Evolutionary conservation across 2,888 invertebrate species (phyloP).

Genomic region (Limnephilus rhombicus): DNA sequence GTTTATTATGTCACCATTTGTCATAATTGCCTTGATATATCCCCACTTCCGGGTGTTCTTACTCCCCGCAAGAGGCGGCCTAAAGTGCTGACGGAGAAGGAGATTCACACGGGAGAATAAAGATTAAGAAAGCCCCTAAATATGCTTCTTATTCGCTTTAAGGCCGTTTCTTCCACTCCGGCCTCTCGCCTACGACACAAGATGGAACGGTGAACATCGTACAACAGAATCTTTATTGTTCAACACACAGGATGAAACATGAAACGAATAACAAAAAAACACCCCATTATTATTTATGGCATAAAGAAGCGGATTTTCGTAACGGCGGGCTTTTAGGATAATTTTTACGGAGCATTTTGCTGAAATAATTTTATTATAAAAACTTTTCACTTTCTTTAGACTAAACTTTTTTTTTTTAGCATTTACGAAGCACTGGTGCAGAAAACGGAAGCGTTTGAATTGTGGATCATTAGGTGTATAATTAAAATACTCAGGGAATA

Average conservation of each 20-base stretch:
- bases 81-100: constrained; percentile 40
- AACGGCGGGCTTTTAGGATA: background rate
- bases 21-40: constrained; percentile 66
- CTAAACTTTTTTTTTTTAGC: background rate
- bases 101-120: constrained; percentile 33
- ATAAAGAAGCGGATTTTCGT: background rate
- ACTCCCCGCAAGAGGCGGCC: constrained; percentile 36
- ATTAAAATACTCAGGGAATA: background rate
- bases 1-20: constrained; percentile 66
- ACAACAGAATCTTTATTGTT: background rate
- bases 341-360: background rate
- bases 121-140: constrained; percentile 38
- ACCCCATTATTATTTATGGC: background rate
- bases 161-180: constrained; percentile 12
- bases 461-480: background rate
- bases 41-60: constrained; percentile 40
- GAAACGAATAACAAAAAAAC: background rate
- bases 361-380: background rate
- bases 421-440: background rate
- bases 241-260: constrained; percentile 1
- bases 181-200: background rate
- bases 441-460: background rate
- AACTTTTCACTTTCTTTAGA: background rate
- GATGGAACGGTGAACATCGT: constrained; percentile 23
- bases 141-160: constrained; percentile 26